A percentile compares a stretch with the other conserved stretches of the same genome.
phyloP scores from a whole-genome alignment of 2,797 vertebrate genomes.

The Tenualosa ilisha region DNA sequence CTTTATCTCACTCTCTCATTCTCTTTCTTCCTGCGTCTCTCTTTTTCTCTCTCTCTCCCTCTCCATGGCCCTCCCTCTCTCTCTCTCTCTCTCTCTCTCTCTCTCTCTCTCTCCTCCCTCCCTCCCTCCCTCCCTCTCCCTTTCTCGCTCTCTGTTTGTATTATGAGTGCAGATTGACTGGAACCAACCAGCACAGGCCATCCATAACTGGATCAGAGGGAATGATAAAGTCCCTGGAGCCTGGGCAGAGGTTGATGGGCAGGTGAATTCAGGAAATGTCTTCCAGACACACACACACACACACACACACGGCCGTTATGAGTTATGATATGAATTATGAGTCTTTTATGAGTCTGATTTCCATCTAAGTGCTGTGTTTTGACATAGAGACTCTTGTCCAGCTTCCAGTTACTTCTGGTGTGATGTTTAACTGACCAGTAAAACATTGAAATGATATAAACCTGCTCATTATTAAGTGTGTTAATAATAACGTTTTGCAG shows the following conservation, averaged over 20 bases:
- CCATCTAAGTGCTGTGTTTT: background rate
- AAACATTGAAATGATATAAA: background rate
- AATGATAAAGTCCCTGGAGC: constrained; percentile 89
- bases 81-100: background rate
- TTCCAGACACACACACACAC: background rate
- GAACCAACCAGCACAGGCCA: constrained; percentile 81
- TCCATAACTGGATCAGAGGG: constrained; percentile 91
- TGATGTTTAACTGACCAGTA: background rate
- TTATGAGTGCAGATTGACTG: constrained; percentile 78
- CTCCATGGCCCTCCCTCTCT: background rate
- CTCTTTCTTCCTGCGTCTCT: background rate
- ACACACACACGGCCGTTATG: constrained; percentile 4
- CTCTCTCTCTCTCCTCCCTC: background rate
- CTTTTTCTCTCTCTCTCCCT: background rate
- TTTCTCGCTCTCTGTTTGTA: background rate
- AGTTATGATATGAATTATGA: too few species aligned
- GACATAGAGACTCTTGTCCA: background rate
- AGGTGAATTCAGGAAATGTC: constrained; percentile 66
- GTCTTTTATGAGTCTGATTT: background rate
- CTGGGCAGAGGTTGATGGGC: constrained; percentile 83
- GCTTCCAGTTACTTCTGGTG: background rate
- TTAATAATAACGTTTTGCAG: constrained; percentile 55
- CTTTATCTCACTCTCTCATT: background rate
- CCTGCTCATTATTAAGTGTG: background rate
- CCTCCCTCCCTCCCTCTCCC: background rate